These are phyloP conservation scores for Manis crassicaudata DNA, from an alignment of 2,797 vertebrate genomes.

Conservation along the genomic window DNA sequence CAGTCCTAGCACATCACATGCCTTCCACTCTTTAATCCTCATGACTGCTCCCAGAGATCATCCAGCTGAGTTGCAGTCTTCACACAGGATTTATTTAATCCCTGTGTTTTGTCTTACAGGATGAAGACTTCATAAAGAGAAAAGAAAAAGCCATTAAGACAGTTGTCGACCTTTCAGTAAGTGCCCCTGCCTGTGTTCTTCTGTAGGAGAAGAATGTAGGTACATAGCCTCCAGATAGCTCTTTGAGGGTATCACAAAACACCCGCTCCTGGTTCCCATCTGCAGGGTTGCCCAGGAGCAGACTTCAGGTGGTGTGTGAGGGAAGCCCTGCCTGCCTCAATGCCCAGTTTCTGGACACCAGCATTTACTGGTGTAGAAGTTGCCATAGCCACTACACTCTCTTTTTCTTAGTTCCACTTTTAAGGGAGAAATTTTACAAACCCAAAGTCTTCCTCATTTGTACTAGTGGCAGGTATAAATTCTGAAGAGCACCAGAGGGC, in stretches of 20 bases:
- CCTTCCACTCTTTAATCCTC: background rate
- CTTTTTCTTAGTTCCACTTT: background rate
- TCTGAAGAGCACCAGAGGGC: background rate
- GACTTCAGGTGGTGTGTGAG: background rate
- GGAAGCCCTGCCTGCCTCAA: background rate
- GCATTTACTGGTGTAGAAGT: background rate
- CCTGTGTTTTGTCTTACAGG: slow-evolving; percentile 85
- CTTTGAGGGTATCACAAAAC: background rate
- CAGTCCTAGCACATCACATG: background rate
- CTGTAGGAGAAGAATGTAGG: background rate
- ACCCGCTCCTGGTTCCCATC: background rate
- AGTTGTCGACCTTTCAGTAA: slow-evolving; percentile 91
- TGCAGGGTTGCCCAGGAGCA: background rate
- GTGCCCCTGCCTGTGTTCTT: slow-evolving; percentile 73
- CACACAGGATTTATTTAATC: background rate
- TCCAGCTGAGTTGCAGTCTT: background rate
- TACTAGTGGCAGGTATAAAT: background rate
- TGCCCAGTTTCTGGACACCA: background rate
- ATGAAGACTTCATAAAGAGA: slow-evolving; percentile 93
- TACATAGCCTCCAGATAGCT: background rate
- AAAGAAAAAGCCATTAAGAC: slow-evolving; percentile 91
- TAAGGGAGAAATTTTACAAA: background rate
- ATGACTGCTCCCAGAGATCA: no score
- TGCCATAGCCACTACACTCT: background rate
- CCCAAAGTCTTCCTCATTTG: background rate